Base-by-base conservation (phyloP, 2,113 vertebrate species). In the Caranx ignobilis region DNA sequence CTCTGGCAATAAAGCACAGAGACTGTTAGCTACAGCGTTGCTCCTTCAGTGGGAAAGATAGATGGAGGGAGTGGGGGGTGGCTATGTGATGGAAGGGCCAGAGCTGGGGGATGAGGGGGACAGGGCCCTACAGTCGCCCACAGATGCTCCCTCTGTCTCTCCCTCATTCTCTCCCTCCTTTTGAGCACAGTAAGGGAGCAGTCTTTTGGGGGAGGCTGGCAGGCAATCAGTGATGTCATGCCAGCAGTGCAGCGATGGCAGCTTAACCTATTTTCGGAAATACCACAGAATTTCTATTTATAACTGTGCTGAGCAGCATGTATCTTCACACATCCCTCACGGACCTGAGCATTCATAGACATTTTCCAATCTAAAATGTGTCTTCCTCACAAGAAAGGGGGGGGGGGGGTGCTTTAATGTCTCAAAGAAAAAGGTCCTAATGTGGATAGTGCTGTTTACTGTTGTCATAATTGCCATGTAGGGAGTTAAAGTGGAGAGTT, bases 211-310 rank as follows among this genome's bases (percentile, higher is more conserved):
- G 90, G 86, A 80, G 73, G 91, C 93, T 95, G 92, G 91, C 92
- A 93, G 91, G 91, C 88, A 92, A 91, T 92, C 92, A 91, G 90
- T 94, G 94, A 95, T 95, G 95, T 94, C 95, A 96, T 91, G 91
- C 92, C 92, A 95, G 91, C 91, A 94, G 93, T 90, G 90, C 93
- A 94, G 93, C 85, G 78, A 94, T 94, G 94, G 94, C 93, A 95
- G 93, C 93, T 95, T 96, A 96, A 95, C 95, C 95, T 95, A 95
- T 96, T 96, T 96, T 95, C 89, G 82, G 94, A 95, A 95, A 94
- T 94, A 94, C 93, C 94, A 92, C 90, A 88, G 85, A 92, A 92
- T 87, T 90, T 93, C 94, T 96, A 95, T 95, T 95, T 94, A 90
- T 96, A 95, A 89, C 91, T n/a, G 26, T 87, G 87, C 94, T 91